phyloP scores from a whole-genome alignment of 1,140 invertebrate genomes.

The Meloidogyne hapla region DNA sequence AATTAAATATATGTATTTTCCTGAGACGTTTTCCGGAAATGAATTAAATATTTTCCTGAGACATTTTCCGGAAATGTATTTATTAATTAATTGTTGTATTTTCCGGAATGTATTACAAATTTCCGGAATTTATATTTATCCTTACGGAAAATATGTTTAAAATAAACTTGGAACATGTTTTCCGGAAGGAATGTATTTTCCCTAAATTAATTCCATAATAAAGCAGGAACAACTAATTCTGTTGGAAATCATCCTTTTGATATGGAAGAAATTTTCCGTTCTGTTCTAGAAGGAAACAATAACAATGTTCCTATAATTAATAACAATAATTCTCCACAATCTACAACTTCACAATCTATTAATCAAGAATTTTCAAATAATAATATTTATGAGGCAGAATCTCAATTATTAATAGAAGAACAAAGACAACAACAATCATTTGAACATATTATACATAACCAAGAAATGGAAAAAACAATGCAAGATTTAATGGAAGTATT shows the following conservation, averaged over 20 bases:
- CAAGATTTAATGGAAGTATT: constrained; percentile 29
- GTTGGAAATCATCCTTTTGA: not conserved
- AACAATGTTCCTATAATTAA: not conserved
- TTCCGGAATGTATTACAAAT: not conserved
- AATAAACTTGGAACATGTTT: not conserved
- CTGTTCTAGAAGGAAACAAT: constrained; percentile 19
- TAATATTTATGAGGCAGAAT: not conserved
- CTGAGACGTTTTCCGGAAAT: too few relatives aligned
- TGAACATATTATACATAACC: not conserved
- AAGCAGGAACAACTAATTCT: not conserved
- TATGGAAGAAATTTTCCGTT: constrained; percentile 20
- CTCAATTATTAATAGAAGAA: not conserved
- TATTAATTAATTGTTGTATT: too few relatives aligned
- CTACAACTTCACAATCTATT: not conserved
- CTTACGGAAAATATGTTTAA: too few relatives aligned
- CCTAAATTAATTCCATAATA: not conserved
- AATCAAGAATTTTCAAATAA: not conserved
- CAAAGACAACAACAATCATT: not conserved
- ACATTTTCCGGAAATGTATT: not conserved
- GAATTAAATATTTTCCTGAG: too few relatives aligned
- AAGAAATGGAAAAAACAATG: constrained; percentile 13
- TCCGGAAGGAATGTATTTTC: not conserved
- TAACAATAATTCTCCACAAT: not conserved
- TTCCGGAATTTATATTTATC: not conserved
- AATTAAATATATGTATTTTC: too few relatives aligned